A percentile compares a stretch with the other conserved stretches of the same genome.
These are phyloP conservation scores for Laupala kohalensis DNA, from an alignment of 1,140 invertebrate species.

Conservation along the genomic window DNA sequence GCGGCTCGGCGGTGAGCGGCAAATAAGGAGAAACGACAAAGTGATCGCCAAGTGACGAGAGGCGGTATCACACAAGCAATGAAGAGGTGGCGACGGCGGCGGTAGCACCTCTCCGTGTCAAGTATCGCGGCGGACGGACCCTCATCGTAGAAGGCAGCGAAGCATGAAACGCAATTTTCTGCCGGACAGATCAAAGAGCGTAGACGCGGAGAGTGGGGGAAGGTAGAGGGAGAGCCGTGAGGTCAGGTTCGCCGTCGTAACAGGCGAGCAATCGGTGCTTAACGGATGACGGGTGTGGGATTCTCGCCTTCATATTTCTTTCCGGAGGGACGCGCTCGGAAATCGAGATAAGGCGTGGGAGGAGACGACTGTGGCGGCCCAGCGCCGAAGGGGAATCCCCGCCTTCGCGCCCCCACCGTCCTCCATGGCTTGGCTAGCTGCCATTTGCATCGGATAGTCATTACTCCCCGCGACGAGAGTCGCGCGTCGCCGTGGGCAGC, in stretches of 20 bases:
- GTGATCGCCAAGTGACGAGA: no score
- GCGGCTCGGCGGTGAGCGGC: no score
- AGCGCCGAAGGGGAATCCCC: not conserved
- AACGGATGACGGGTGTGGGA: not conserved
- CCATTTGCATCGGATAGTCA: not conserved
- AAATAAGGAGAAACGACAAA: no score
- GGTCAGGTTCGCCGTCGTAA: not conserved
- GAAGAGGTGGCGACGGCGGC: not conserved
- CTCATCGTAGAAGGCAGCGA: not conserved
- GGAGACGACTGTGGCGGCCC: not conserved
- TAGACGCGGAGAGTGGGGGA: not conserved
- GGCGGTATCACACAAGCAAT: not conserved
- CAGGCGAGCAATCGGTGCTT: not conserved
- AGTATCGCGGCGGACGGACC: not conserved
- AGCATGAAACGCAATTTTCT: not conserved
- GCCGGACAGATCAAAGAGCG: not conserved
- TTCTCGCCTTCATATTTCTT: not conserved
- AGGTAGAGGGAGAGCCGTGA: not conserved
- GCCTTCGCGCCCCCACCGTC: no score
- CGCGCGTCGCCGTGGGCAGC: not conserved
- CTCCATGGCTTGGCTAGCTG: not conserved
- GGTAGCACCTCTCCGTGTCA: not conserved
- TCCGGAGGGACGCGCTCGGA: not conserved
- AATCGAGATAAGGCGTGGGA: not conserved
- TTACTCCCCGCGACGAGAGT: not conserved